Percentiles rank a stretch among this genome's conserved stretches.
These are phyloP conservation scores for Anolis carolinensis DNA, from an alignment of 2,113 vertebrate species.

Conservation along the genomic window DNA sequence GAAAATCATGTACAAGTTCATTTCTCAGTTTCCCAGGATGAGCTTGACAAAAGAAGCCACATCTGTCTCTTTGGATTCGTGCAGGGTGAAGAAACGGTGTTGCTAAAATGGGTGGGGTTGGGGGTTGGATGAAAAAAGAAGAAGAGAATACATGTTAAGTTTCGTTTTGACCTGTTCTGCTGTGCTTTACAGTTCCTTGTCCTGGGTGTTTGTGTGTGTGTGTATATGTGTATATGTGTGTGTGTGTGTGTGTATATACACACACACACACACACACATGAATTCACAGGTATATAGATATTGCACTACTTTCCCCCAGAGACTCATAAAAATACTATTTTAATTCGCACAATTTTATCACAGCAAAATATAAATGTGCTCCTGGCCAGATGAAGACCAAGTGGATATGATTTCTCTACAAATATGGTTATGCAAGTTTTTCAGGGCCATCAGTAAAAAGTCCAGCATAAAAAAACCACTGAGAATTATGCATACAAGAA, in stretches of 20 bases:
- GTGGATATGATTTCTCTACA: background rate
- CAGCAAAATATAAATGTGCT: background rate
- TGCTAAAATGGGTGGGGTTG: constrained; percentile 74
- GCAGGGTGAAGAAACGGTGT: constrained; percentile 93
- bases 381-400: background rate
- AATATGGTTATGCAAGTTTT: background rate
- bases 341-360: background rate
- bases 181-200: no score
- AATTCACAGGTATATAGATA: background rate
- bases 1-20: constrained; percentile 65
- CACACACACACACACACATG: background rate
- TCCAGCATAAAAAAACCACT: background rate
- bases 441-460: background rate
- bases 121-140: constrained; percentile 17
- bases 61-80: constrained; percentile 96
- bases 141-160: constrained; percentile 22
- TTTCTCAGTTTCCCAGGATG: constrained; percentile 89
- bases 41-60: constrained; percentile 95
- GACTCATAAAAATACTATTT: background rate
- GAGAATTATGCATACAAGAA: background rate
- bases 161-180: background rate
- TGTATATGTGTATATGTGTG: no score
- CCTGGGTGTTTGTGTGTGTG: no score
- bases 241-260: no score
- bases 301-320: background rate